These are phyloP conservation scores for Trematocara variabile DNA, from an alignment of 2,113 vertebrate species.

Conservation along the genomic window DNA sequence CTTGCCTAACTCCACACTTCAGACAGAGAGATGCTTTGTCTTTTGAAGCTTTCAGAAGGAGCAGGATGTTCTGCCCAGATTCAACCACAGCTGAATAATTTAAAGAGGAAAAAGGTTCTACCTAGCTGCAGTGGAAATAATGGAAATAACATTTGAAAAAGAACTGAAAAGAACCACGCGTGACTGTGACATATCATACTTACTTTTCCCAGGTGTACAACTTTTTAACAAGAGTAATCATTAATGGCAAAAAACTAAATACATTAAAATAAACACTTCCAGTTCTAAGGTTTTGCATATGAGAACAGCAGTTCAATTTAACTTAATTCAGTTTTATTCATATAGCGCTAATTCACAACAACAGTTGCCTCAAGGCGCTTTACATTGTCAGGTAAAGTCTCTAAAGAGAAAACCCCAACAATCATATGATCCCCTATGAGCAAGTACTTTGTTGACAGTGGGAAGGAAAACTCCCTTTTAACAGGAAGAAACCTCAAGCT, in stretches of 20 bases:
- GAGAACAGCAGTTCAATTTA: neutral
- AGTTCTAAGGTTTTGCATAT: neutral
- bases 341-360: neutral
- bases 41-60: neutral
- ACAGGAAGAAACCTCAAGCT: neutral
- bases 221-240: neutral
- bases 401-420: neutral
- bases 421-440: neutral
- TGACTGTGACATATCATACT: neutral
- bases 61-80: neutral
- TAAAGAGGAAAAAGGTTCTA: neutral
- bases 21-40: neutral
- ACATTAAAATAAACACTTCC: neutral
- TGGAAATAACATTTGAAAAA: neutral
- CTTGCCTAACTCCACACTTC: neutral
- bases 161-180: neutral
- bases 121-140: neutral
- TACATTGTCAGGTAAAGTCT: neutral
- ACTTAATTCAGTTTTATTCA: neutral
- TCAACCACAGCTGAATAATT: neutral
- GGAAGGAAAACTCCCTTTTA: neutral
- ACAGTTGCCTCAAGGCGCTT: neutral
- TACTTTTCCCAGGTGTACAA: neutral
- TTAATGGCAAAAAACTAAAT: neutral
- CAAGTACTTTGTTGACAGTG: neutral